These are phyloP conservation scores for Lethrus apterus DNA, from an alignment of 1,140 invertebrate genomes.

Conservation along the genomic window DNA sequence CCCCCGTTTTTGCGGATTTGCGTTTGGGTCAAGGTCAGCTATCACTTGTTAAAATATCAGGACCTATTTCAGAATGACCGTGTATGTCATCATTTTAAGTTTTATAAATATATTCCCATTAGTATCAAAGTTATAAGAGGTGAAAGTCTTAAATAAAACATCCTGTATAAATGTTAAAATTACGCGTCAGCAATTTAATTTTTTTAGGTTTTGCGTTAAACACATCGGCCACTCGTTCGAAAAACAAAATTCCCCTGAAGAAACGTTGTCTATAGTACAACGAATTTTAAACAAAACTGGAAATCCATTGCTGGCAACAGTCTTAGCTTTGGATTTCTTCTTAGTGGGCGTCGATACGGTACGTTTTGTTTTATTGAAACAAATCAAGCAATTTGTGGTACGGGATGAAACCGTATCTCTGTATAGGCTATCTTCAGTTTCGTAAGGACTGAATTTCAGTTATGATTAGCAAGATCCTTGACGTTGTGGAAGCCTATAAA, in stretches of 20 bases:
- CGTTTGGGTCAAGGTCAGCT: too few species aligned
- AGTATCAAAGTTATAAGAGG: too few species aligned
- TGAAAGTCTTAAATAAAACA: too few species aligned
- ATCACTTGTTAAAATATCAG: too few species aligned
- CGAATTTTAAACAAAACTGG: conserved; percentile 52
- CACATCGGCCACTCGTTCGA: conserved; percentile 48
- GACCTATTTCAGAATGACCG: too few species aligned
- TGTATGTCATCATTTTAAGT: too few species aligned
- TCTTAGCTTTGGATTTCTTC: conserved; percentile 73
- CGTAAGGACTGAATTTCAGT: too few species aligned
- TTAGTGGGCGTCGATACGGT: conserved; percentile 85
- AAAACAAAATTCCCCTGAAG: conserved; percentile 38
- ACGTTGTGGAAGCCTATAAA: too few species aligned
- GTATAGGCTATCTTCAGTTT: too few species aligned
- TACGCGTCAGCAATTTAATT: too few species aligned
- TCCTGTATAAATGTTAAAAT: conserved; percentile 2
- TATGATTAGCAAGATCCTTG: too few species aligned
- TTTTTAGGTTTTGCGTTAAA: conserved; percentile 35
- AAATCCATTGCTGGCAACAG: conserved; percentile 62
- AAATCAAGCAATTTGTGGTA: conserved; percentile 9
- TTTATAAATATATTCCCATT: conserved; percentile 19
- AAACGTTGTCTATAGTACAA: conserved; percentile 56
- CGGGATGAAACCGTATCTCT: background rate
- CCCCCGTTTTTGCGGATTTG: too few species aligned
- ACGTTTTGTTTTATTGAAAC: conserved; percentile 31